Percentiles rank a stretch among this genome's conserved stretches.
phyloP scores from a whole-genome alignment of 2,113 vertebrate species.

The Sceloporus tristichus region DNA sequence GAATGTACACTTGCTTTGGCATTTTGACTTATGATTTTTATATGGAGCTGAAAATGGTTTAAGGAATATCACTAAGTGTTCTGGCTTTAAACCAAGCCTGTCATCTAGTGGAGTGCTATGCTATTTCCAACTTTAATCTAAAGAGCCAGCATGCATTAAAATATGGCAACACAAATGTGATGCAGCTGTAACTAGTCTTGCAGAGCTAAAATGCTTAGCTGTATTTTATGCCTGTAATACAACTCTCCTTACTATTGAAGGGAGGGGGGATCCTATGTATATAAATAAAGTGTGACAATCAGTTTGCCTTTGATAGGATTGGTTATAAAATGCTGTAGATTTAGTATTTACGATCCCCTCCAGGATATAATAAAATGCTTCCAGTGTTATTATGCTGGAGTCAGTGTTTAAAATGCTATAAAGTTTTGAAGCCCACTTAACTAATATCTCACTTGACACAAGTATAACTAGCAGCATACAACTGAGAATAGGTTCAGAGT shows the following conservation, averaged over 20 bases:
- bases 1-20: slow-evolving; percentile 60
- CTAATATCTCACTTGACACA: slow-evolving; percentile 38
- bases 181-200: slow-evolving; percentile 74
- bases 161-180: slow-evolving; percentile 75
- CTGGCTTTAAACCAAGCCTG: slow-evolving; percentile 79
- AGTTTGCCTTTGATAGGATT: slow-evolving; percentile 74
- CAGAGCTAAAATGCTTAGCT: slow-evolving; percentile 75
- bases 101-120: slow-evolving; percentile 75
- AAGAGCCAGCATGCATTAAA: slow-evolving; percentile 75
- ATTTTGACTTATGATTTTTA: slow-evolving; percentile 72
- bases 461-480: slow-evolving; percentile 24
- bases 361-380: slow-evolving; percentile 73
- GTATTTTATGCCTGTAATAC: slow-evolving; percentile 76
- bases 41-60: slow-evolving; percentile 66
- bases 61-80: slow-evolving; percentile 72
- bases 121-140: slow-evolving; percentile 77
- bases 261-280: slow-evolving; percentile 67
- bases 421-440: slow-evolving; percentile 46
- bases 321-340: slow-evolving; percentile 72
- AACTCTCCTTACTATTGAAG: slow-evolving; percentile 71
- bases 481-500: slow-evolving; percentile 46
- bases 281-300: slow-evolving; percentile 65
- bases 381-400: slow-evolving; percentile 59
- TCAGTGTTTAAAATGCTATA: slow-evolving; percentile 61
- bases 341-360: slow-evolving; percentile 70